Evolutionary conservation across 2,797 vertebrate genomes (phyloP), one percentile per base, ranked within the genome.

Genomic region (Sebastes jordani): DNA sequence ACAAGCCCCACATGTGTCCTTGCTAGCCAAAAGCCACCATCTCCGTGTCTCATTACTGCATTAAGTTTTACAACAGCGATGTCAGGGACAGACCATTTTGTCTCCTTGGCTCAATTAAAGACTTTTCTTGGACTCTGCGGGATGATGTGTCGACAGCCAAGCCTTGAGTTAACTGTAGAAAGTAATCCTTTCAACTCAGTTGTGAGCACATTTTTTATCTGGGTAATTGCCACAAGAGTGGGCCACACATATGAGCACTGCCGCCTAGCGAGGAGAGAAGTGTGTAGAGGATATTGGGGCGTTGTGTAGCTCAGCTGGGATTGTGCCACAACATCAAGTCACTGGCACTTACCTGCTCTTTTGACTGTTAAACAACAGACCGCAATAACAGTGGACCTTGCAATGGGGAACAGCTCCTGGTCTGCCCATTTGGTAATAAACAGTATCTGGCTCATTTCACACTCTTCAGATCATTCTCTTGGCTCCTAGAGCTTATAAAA

Each of bases 281-380:
- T 34, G 22, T 69, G 62, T 22, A 14, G 56, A 74, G 63, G 52
- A 71, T 62, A 54, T 66, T 73, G 49, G 61, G 61, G 20, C 1
- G 1, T 63, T 27, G 56, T 76, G 78, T 27, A 30, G 67, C 80
- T 86, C 56, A 69, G 63, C 72, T 69, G 84, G 49, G 71, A 83
- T 3, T 69, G 6, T 74, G 66, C 68, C 64, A 78, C 67, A 71
- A 73, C 76, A 77, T 85, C 59, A 78, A 81, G 80, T 83, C 81
- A 73, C 71, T 64, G 70, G 74, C 82, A 88, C 81, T 91, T 91
- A 88, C 78, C 74, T 89, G 90, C 91, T 90, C 85, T 76, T 84
- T 76, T 89, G 86, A 84, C 83, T 92, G 91, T 89, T 81, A 83
- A 86, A 91, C 82, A 91, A 88, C 85, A 84, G 66, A 42, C 58